These are phyloP conservation scores for Accipiter fasciatus DNA, from an alignment of 2,797 vertebrate species.

Conservation along the genomic window DNA sequence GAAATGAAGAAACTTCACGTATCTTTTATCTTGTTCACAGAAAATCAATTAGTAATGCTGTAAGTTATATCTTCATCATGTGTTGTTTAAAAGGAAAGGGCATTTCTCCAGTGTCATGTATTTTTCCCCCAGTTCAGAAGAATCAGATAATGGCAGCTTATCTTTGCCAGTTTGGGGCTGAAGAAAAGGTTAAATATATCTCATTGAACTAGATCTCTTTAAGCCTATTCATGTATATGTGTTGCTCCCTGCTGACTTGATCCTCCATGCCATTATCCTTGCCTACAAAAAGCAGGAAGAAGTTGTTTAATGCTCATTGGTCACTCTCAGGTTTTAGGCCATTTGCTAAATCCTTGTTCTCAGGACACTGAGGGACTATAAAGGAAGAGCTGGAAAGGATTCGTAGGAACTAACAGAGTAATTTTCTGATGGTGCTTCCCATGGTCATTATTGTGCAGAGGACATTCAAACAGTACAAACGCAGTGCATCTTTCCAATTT, in stretches of 20 bases:
- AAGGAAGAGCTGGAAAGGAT: not conserved
- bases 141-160: slow-evolving; percentile 9
- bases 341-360: not conserved
- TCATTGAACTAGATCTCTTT: not conserved
- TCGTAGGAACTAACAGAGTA: not conserved
- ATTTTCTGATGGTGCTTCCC: not conserved
- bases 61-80: not conserved
- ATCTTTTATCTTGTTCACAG: not conserved
- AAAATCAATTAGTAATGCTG: slow-evolving; percentile 19
- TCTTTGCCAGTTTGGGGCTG: not conserved
- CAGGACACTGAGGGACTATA: not conserved
- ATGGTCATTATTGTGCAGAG: not conserved
- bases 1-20: not conserved
- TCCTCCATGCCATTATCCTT: not conserved
- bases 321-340: not conserved
- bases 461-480: not conserved
- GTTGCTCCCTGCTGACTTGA: not conserved
- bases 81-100: not conserved
- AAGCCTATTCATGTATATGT: not conserved
- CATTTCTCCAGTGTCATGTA: not conserved
- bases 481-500: not conserved
- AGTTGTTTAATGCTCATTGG: not conserved
- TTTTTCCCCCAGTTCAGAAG: not conserved
- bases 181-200: slow-evolving; percentile 23
- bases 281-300: not conserved